Evolutionary conservation across 2,113 vertebrate species (phyloP), one percentile per base, ranked within the genome.

Genomic region (Lophotis ruficrista): DNA sequence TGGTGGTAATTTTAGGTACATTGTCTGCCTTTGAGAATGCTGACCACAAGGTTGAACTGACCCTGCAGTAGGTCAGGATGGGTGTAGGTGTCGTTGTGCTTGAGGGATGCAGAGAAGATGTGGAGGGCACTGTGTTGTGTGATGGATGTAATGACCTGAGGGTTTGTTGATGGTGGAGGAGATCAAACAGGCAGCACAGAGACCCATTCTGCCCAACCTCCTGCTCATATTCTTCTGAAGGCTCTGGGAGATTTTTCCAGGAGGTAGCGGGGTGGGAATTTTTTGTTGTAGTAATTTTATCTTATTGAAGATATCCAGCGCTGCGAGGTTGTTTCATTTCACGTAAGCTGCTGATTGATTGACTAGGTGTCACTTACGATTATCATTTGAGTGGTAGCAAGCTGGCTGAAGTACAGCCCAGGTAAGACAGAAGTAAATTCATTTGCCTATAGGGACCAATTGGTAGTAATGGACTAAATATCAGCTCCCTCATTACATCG

Each of bases 191-290:
- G 17, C 22, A 84, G 8, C 27, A 62, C 21, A 48, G 27, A 50
- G 24, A 76, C 3, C 9, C 9, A 2, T 54, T 50, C 10, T 83
- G 14, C 24, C n/a, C 21, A 22, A 3, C 15, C 21, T 81, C 9
- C 48, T 33, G 4, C 25, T 69, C 7, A 9, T 21, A 9, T 56
- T 16, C 37, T 64, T 35, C 30, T 69, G 58, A 69, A 51, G 31
- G 6, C 15, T 73, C 35, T 56, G 24, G 37, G 35, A 77, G 16
- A 4, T 11, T 82, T 68, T 79, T 27, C 30, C 3, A 48, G 21
- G 56, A 43, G 2, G 2, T 30, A n/a, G 56, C 53, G 11, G 7
- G 7, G 6, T 62, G 7, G 1, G 5, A 4, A 37, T 53, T 48
- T 86, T 45, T 60, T 45, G 6, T 48, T 68, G 7, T 8, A 45